These are phyloP conservation scores for Vulpes lagopus DNA, from an alignment of 2,113 vertebrate genomes.

Conservation along the genomic window DNA sequence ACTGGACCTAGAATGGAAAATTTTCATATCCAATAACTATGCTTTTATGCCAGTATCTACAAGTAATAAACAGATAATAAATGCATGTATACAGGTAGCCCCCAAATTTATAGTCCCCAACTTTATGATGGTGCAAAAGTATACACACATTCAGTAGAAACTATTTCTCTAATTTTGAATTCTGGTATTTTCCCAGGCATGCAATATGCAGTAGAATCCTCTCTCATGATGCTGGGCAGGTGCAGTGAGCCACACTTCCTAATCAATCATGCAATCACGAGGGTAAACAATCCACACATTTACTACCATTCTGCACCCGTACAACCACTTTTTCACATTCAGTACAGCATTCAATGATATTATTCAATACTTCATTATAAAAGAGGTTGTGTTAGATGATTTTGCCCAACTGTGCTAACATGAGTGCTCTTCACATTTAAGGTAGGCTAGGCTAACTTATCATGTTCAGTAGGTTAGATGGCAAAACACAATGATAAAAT, in stretches of 20 bases:
- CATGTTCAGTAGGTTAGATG: neutral
- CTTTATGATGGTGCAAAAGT: neutral
- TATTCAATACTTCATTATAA: neutral
- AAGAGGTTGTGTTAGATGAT: neutral
- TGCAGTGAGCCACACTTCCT: neutral
- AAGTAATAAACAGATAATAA: neutral
- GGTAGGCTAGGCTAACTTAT: neutral
- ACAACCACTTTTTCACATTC: neutral
- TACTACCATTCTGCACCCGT: neutral
- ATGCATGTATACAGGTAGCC: neutral
- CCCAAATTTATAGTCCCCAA: neutral
- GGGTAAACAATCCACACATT: too few relatives aligned
- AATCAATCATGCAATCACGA: neutral
- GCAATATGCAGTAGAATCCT: neutral
- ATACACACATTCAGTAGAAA: neutral
- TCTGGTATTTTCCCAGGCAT: neutral
- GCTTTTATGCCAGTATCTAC: neutral
- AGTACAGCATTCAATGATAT: neutral
- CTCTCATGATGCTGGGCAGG: neutral
- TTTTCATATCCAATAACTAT: neutral
- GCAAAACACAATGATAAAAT: neutral
- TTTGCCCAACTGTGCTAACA: neutral
- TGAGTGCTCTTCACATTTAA: neutral
- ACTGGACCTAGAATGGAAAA: constrained; percentile 93
- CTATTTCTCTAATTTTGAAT: neutral